These are phyloP conservation scores for Congeria kusceri DNA, from an alignment of 2,888 invertebrate genomes.

Conservation along the genomic window DNA sequence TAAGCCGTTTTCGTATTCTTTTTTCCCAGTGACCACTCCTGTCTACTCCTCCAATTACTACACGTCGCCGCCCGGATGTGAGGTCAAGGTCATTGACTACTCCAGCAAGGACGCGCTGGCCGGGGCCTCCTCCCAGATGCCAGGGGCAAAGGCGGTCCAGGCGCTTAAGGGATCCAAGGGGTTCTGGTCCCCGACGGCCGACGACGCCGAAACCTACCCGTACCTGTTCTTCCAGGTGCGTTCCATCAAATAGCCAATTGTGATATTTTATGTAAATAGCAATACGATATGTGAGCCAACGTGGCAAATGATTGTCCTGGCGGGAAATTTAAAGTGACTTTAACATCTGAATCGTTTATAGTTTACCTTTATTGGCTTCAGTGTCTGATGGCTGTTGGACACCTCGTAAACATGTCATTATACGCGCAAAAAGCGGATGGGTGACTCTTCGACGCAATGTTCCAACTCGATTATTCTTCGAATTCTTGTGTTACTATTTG, in stretches of 20 bases:
- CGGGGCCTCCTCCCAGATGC: constrained; percentile 50
- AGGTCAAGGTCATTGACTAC: constrained; percentile 36
- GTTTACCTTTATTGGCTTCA: constrained; percentile 1
- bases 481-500: too few species aligned
- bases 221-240: constrained; percentile 49
- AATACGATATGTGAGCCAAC: too few species aligned
- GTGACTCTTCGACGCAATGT: too few species aligned
- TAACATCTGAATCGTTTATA: too few species aligned
- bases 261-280: too few species aligned
- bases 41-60: constrained; percentile 31
- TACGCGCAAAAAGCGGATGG: too few species aligned
- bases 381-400: too few species aligned
- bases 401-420: too few species aligned
- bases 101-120: constrained; percentile 29
- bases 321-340: too few species aligned
- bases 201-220: constrained; percentile 39
- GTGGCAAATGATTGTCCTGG: too few species aligned
- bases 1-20: not conserved
- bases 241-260: too few species aligned
- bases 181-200: constrained; percentile 46
- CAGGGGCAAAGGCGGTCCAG: constrained; percentile 32
- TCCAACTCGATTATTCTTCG: too few species aligned
- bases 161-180: constrained; percentile 48
- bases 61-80: constrained; percentile 45
- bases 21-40: constrained; percentile 44